Conservation (phyloP, 2,888 invertebrate genomes). For the Monopis laevigella region DNA sequence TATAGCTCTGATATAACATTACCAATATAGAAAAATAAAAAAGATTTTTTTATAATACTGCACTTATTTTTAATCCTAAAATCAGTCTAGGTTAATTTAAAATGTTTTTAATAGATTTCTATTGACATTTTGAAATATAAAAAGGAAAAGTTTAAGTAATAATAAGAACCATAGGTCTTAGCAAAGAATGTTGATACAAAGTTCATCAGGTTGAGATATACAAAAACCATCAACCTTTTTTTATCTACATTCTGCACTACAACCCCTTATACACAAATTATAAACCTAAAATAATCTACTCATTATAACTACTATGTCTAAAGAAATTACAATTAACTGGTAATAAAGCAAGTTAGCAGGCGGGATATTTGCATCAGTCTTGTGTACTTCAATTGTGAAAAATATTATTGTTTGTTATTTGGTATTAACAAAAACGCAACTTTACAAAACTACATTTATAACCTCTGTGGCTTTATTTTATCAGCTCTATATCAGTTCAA, state of each 20-base stretch:
- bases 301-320: neutral
- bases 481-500: conserved; percentile 44
- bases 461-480: conserved; percentile 9
- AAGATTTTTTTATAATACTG: conserved; percentile 61
- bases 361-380: conserved; percentile 69
- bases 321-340: conserved; percentile 38
- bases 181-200: too few species aligned
- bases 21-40: conserved; percentile 53
- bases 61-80: conserved; percentile 53
- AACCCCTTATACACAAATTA: too few species aligned
- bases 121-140: conserved; percentile 9
- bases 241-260: too few species aligned
- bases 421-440: conserved; percentile 54
- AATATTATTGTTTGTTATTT: conserved; percentile 35
- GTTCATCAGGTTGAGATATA: too few species aligned
- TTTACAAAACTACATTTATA: conserved; percentile 8
- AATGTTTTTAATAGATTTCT: neutral
- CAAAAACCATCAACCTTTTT: too few species aligned
- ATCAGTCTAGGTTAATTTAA: conserved; percentile 43
- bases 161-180: too few species aligned
- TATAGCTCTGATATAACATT: conserved; percentile 42
- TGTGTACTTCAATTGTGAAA: conserved; percentile 65
- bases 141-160: conserved; percentile 1
- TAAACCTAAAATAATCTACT: conserved; percentile 1
- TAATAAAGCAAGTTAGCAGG: conserved; percentile 69